Base-by-base conservation (phyloP, 2,888 invertebrate genomes). In the Drosophila suboccidentalis region DNA sequence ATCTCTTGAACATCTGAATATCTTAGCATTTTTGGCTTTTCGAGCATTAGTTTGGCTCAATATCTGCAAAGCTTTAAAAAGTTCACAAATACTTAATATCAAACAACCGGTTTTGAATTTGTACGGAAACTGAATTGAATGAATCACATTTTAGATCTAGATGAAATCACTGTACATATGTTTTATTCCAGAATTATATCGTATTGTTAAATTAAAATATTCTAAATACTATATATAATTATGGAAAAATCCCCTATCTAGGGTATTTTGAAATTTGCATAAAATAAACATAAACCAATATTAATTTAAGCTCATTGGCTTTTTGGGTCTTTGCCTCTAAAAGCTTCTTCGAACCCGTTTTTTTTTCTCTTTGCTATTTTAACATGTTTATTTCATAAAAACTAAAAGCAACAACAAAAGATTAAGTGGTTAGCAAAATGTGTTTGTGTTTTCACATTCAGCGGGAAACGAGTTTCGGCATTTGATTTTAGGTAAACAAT, bases 381-480 rank as follows among this genome's bases (percentile, higher is more conserved):
- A 39, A 63, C 29, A 51, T 44, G 57, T 67, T 34, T 55, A 64
- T 59, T 70, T 75, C 44, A 67, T 59, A 61, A 63, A 63, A 59
- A 38, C 22, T 22, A n/a, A 49, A 43, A 46, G 3, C 19, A 73
- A 47, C n/a, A 51, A 38, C n/a, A 50, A 61, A 50, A 61, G 38
- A 61, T 60, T 66, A 49, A 66, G 63, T 62, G 59, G 63, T 44
- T 1, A 43, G 5, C 50, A 60, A 60, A 55, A 46, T 50, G 41
- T 53, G 41, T 53, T 72, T 38, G 44, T 77, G 58, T 61, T 59
- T 68, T 49, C 54, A 36, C 26, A 9, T 10, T 47, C 38, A 17
- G 29, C n/a, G 17, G 32, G 47, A 62, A 76, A 78, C 76, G 9
- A 55, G 78, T 78, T 78, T 71, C 34, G 39, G n/a, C 49, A 60